Evolutionary conservation across 2,113 vertebrate genomes (phyloP).

Genomic region (Nycticorax nycticorax): DNA sequence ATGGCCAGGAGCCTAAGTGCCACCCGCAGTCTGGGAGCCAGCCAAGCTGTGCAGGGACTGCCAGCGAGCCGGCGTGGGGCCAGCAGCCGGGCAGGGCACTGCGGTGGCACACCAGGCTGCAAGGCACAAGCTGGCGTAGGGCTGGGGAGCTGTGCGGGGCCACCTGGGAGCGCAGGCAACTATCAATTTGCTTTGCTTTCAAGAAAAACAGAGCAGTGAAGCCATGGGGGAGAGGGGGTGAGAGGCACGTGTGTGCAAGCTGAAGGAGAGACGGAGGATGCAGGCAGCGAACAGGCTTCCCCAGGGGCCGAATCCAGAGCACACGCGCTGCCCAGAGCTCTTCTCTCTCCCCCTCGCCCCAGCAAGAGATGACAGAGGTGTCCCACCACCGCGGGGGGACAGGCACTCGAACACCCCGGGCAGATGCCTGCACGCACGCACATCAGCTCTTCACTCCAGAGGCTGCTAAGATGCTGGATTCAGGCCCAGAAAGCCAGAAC

Average conservation of each 20-base stretch:
- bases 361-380: not conserved
- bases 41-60: not conserved
- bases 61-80: not conserved
- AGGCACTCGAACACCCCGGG: rapidly evolving
- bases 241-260: rapidly evolving
- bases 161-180: not conserved
- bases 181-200: not conserved
- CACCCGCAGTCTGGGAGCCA: rapidly evolving
- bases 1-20: not conserved
- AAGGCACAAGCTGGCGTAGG: not conserved
- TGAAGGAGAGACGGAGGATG: not conserved
- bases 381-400: rapidly evolving
- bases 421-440: not conserved
- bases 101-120: not conserved
- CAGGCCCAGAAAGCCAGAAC: not conserved
- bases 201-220: not conserved
- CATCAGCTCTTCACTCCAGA: not conserved
- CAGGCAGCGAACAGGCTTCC: not conserved
- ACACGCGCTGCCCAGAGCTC: not conserved
- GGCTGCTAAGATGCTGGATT: not conserved
- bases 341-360: not conserved
- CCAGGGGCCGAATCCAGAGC: not conserved
- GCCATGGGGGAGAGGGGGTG: not conserved
- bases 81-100: rapidly evolving
- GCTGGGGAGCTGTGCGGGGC: not conserved